These are phyloP conservation scores for Dilophus febrilis DNA, from an alignment of 2,888 invertebrate species.

Conservation along the genomic window DNA sequence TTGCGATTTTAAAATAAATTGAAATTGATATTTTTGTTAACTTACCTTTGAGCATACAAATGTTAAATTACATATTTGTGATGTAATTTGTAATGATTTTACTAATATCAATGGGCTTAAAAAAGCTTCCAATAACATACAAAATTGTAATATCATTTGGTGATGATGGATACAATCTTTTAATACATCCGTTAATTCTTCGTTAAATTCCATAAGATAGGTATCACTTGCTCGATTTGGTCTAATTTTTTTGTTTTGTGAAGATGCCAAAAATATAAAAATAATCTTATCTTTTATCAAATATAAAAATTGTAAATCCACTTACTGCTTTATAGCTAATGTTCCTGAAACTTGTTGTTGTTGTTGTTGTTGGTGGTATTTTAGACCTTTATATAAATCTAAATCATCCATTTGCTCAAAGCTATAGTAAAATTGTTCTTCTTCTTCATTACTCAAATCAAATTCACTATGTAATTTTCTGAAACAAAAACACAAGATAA, in stretches of 20 bases:
- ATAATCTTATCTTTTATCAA: background rate
- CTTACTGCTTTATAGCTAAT: background rate
- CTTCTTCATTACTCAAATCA: slow-evolving; percentile 8
- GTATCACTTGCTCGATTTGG: slow-evolving; percentile 1
- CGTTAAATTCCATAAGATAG: slow-evolving; percentile 6
- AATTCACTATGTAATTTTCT: background rate
- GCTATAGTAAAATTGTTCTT: slow-evolving; percentile 9
- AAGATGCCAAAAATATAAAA: background rate
- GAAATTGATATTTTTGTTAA: no score
- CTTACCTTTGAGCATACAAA: slow-evolving; percentile 23
- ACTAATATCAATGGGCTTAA: slow-evolving; percentile 22
- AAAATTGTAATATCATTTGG: slow-evolving; percentile 18
- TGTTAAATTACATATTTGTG: slow-evolving; percentile 22
- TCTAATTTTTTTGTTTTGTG: no score
- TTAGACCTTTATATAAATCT: background rate
- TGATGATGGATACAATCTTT: slow-evolving; percentile 21
- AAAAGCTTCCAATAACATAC: slow-evolving; percentile 21
- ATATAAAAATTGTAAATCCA: no score
- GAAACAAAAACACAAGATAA: background rate
- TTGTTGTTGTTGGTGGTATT: background rate
- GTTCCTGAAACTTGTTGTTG: background rate
- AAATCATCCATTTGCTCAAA: slow-evolving; percentile 3
- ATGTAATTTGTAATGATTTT: slow-evolving; percentile 21
- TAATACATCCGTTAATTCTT: slow-evolving; percentile 14
- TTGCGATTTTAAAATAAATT: no score